phyloP scores from a whole-genome alignment of 1,140 invertebrate species.

The Gonioctena quinquepunctata region DNA sequence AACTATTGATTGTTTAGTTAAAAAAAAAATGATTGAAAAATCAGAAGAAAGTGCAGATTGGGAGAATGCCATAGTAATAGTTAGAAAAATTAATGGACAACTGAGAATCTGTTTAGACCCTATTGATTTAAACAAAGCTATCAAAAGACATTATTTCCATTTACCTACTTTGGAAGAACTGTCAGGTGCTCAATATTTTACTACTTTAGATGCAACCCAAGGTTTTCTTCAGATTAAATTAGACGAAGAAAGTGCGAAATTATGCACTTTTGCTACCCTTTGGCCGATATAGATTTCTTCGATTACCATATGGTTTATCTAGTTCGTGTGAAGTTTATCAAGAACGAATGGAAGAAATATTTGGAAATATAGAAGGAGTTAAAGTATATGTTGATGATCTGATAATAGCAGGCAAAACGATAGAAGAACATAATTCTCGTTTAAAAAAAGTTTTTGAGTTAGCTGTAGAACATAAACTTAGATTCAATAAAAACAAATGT shows the following conservation, averaged over 20 bases:
- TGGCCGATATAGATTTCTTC: conserved; percentile 51
- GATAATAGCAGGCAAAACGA: conserved; percentile 17
- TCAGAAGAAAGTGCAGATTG: conserved; percentile 50
- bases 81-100: conserved; percentile 50
- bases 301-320: conserved; percentile 50
- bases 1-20: conserved; percentile 42
- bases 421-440: conserved; percentile 2
- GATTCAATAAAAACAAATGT: conserved; percentile 45
- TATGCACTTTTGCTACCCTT: conserved; percentile 58
- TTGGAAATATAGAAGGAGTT: conserved; percentile 25
- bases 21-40: conserved; percentile 45
- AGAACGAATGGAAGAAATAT: conserved; percentile 22
- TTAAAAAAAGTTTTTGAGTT: conserved; percentile 29
- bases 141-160: conserved; percentile 52
- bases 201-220: conserved; percentile 52
- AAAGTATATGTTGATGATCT: conserved; percentile 32
- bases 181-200: conserved; percentile 49
- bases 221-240: conserved; percentile 57
- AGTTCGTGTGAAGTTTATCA: conserved; percentile 40
- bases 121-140: conserved; percentile 55
- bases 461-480: conserved; percentile 30
- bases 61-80: conserved; percentile 43
- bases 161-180: conserved; percentile 52
- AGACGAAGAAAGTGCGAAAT: conserved; percentile 44
- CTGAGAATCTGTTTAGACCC: conserved; percentile 58